phyloP scores from a whole-genome alignment of 1,140 invertebrate species.

The Cherax quadricarinatus region DNA sequence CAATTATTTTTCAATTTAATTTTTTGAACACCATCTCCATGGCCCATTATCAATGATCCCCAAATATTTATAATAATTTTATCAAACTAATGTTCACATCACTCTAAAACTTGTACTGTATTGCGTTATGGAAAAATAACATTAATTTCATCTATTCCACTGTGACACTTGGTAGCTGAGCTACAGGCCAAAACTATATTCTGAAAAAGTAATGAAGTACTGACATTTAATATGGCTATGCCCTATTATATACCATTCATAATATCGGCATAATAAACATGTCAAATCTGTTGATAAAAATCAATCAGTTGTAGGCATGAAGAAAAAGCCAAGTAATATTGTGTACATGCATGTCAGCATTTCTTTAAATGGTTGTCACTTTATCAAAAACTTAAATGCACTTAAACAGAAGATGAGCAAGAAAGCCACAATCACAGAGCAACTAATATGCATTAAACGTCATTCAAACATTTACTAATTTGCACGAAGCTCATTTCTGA shows the following conservation, averaged over 20 bases:
- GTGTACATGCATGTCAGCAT: conserved; percentile 54
- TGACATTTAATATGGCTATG: conserved; percentile 56
- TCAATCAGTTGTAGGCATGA: conserved; percentile 51
- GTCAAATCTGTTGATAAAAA: conserved; percentile 46
- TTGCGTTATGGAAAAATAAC: neutral
- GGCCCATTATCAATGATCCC: conserved; percentile 31
- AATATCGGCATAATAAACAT: conserved; percentile 56
- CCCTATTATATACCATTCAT: conserved; percentile 53
- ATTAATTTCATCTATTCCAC: conserved; percentile 14
- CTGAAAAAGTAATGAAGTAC: conserved; percentile 46
- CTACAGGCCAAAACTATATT: conserved; percentile 47
- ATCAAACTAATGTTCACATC: conserved; percentile 1
- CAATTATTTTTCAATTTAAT: conserved; percentile 51
- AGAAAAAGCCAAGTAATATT: conserved; percentile 57
- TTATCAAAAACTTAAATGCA: conserved; percentile 62
- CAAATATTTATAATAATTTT: conserved; percentile 7
- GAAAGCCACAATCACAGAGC: too few species aligned
- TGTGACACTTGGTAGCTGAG: conserved; percentile 34
- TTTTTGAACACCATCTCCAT: conserved; percentile 55
- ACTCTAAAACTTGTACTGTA: conserved; percentile 9
- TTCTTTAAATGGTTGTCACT: conserved; percentile 45
- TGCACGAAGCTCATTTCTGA: conserved; percentile 59
- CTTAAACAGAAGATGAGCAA: conserved; percentile 45
- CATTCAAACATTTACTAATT: conserved; percentile 54
- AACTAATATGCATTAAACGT: conserved; percentile 59